Evolutionary conservation across 2,888 invertebrate genomes (phyloP), one percentile per base, ranked within the genome.

Genomic region (Plusia festucae): DNA sequence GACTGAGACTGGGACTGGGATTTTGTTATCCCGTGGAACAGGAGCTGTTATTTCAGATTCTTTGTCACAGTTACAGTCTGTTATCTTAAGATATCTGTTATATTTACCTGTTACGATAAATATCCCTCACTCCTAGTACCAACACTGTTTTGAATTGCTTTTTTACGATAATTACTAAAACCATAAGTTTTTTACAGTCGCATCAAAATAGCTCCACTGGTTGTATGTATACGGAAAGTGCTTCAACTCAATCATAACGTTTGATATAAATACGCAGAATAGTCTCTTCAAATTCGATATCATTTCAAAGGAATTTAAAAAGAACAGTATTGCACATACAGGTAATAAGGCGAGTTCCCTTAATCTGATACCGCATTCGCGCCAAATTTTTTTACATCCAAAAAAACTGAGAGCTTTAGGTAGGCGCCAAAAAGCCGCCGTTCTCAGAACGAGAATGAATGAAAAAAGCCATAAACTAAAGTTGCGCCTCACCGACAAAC

Each of bases 371-470:
- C 75, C 65, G 79, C 78, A 73, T 78, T 84, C 84, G 84, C 87
- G 89, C 85, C 85, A 87, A 85, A 84, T 82, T 86, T 87, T 86
- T 85, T 81, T 65, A 52, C 68, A 62, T 46, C 59, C 61, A 73
- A 83, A 79, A 82, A 86, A 88, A 88, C 83, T n/a, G n/a, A 73
- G 81, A 71, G 82, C 85, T 85, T 88, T 86, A 87, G 82, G 83
- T 87, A 90, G 93, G 94, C 94, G 94, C 93, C 94, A 91, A 93
- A 93, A 91, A 87, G 89, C 91, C 90, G 93, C 88, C 90, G 89
- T 94, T 94, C 94, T 91, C 79, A 87, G 94, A 94, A 94, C 82
- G 78, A 75, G 88, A 88, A 88, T 92, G 88, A 91, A 93, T 90
- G 90, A 92, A 93, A 93, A 93, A 93, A 90, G 83, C 85, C 87